Percentiles rank a stretch among this genome's conserved stretches.
Conservation (phyloP, 2,888 invertebrate species). For the Dryococelus australis region DNA sequence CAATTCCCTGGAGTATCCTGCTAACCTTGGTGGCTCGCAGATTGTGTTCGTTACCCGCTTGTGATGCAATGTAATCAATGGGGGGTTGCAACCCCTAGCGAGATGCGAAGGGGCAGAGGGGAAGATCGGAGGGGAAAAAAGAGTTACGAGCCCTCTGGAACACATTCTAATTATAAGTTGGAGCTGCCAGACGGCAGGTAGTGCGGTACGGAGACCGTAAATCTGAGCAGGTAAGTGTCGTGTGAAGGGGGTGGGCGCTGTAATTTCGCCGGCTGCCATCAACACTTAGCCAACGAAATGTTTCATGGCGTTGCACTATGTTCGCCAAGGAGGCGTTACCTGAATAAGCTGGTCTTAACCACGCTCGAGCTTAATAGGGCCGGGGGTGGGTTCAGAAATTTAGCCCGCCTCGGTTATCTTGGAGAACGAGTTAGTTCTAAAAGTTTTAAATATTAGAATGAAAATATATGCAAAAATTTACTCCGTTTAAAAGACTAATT, state of each 20-base stretch:
- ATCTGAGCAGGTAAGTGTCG: not conserved
- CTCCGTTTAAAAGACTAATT: too few relatives aligned
- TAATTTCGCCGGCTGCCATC: not conserved
- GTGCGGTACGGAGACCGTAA: not conserved
- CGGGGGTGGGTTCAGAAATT: too few relatives aligned
- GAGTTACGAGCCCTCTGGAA: not conserved
- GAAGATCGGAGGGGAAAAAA: not conserved
- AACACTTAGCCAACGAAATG: not conserved
- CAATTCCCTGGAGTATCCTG: not conserved
- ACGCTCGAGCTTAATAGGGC: too few relatives aligned
- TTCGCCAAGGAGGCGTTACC: too few relatives aligned
- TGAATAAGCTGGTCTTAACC: too few relatives aligned
- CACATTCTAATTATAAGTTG: not conserved
- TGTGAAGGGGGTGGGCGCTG: not conserved
- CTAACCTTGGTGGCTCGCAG: too few relatives aligned
- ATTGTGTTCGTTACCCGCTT: not conserved
- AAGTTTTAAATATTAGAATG: too few relatives aligned
- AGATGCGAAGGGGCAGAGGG: not conserved
- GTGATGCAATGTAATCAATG: not conserved
- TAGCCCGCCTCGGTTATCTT: too few relatives aligned
- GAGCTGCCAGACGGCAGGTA: not conserved
- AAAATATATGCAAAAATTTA: too few relatives aligned
- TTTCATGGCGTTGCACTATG: not conserved
- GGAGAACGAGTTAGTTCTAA: too few relatives aligned
- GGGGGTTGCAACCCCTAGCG: not conserved